Evolutionary conservation across 2,888 invertebrate species (phyloP), one percentile per base, ranked within the genome.

Genomic region (Rhamnusium bicolor): DNA sequence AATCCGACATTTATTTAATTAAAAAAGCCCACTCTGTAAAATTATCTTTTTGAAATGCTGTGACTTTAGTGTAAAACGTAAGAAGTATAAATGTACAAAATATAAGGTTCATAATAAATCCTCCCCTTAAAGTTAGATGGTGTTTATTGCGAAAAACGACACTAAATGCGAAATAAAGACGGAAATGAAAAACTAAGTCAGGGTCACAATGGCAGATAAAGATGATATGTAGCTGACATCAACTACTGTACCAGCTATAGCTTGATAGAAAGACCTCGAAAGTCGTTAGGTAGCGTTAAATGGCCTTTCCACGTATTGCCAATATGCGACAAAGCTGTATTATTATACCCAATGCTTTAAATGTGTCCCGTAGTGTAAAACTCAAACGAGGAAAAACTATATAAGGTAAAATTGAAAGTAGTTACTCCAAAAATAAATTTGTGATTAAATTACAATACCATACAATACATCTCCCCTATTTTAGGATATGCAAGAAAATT

Each of bases 111-210:
- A 21, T 32, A 65, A 53, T 65, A 65, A 65, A 65, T 65, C 19
- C 32, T 27, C n/a, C 7, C 32, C 32, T 19, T 53, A 53, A 65
- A 53, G 53, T 65, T 27, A 29, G 67, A 69, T 71, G 65, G 53
- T 53, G 53, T 65, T 65, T 65, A 65, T 29, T 53, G 65, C 65
- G 49, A 29, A 65, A 63, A 72, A 68, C 58, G 72, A 69, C 69
- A 58, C 63, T 71, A 73, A 77, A 69, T 77, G 72, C 68, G 75
- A 74, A 72, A 77, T 77, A 78, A 76, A 78, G 73, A 75, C 71
- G 71, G 75, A 78, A 77, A 77, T 77, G 72, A 74, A 73, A 75
- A 69, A 49, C 68, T 69, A 73, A 71, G 69, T 75, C 73, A 69
- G 68, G 72, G 73, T 72, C 72, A 73, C 40, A 73, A 72, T 73